Evolutionary conservation across 2,888 invertebrate genomes (phyloP).

Genomic region (Lasioglossum figueresi): DNA sequence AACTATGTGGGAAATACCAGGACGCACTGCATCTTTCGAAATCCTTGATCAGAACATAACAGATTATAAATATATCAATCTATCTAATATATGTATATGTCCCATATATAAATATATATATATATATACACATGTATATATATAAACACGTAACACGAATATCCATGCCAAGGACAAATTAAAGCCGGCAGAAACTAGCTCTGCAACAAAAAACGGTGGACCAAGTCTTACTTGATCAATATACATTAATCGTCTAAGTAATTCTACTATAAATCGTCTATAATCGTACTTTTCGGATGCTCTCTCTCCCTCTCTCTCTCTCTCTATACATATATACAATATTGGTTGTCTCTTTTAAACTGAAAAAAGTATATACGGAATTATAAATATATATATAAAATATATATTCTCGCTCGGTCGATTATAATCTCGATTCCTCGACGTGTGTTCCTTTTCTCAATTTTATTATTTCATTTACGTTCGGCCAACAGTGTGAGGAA

Average conservation of each 20-base stretch:
- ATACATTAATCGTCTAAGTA: constrained; percentile 76
- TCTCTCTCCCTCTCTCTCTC: background rate
- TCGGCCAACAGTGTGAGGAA: constrained; percentile 70
- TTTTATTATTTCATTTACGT: constrained; percentile 75
- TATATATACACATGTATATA: constrained; percentile 3
- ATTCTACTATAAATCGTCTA: constrained; percentile 38
- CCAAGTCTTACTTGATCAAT: constrained; percentile 84
- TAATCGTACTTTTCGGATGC: constrained; percentile 74
- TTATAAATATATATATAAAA: background rate
- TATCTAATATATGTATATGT: constrained; percentile 1
- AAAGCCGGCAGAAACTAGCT: constrained; percentile 37
- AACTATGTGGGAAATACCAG: constrained; percentile 77
- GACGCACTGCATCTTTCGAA: constrained; percentile 67
- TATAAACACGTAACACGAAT: constrained; percentile 18
- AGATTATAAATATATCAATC: constrained; percentile 2
- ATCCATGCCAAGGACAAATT: constrained; percentile 46
- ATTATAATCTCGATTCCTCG: constrained; percentile 64
- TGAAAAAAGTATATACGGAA: constrained; percentile 52
- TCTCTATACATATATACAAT: background rate
- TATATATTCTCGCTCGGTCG: constrained; percentile 62
- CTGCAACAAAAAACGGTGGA: constrained; percentile 50
- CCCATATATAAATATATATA: constrained; percentile 11
- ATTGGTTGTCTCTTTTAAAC: constrained; percentile 75
- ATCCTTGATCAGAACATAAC: constrained; percentile 31
- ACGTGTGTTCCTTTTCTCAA: constrained; percentile 73